These are phyloP conservation scores for Lacanobia wlatinum DNA, from an alignment of 2,888 invertebrate species.

Conservation along the genomic window DNA sequence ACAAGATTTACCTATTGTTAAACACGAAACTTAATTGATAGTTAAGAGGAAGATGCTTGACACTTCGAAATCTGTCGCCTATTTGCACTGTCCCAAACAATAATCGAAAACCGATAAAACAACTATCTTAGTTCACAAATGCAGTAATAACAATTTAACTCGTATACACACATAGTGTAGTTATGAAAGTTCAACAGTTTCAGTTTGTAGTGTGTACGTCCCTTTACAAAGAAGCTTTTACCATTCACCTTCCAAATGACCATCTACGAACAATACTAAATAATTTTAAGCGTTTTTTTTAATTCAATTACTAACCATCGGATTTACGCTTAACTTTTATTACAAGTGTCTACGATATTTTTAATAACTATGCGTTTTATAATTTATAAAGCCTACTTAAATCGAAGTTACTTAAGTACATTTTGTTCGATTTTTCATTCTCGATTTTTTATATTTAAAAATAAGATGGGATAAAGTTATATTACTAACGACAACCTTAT, in stretches of 20 bases:
- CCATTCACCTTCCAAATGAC: constrained; percentile 66
- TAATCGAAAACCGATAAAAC: constrained; percentile 74
- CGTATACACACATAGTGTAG: constrained; percentile 85
- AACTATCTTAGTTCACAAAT: constrained; percentile 74
- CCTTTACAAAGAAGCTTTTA: constrained; percentile 65
- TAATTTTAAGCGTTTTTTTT: constrained; percentile 86
- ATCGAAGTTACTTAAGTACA: constrained; percentile 90
- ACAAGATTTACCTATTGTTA: constrained; percentile 82
- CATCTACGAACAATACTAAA: constrained; percentile 83
- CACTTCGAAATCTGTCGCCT: constrained; percentile 68
- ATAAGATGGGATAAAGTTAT: constrained; percentile 84
- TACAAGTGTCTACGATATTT: constrained; percentile 86
- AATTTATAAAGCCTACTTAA: constrained; percentile 91
- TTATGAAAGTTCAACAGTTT: constrained; percentile 49
- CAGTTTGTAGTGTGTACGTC: constrained; percentile 76
- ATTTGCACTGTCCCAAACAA: constrained; percentile 83
- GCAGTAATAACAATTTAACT: constrained; percentile 84
- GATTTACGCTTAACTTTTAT: constrained; percentile 84
- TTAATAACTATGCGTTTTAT: constrained; percentile 87
- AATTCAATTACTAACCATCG: constrained; percentile 85
- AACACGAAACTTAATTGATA: constrained; percentile 78
- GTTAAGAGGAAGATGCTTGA: constrained; percentile 72
- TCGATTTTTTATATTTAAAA: constrained; percentile 81
- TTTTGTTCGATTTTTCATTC: constrained; percentile 87
- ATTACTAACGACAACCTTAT: constrained; percentile 88